Evolutionary conservation across 2,113 vertebrate species (phyloP).

Genomic region (Channa argus): DNA sequence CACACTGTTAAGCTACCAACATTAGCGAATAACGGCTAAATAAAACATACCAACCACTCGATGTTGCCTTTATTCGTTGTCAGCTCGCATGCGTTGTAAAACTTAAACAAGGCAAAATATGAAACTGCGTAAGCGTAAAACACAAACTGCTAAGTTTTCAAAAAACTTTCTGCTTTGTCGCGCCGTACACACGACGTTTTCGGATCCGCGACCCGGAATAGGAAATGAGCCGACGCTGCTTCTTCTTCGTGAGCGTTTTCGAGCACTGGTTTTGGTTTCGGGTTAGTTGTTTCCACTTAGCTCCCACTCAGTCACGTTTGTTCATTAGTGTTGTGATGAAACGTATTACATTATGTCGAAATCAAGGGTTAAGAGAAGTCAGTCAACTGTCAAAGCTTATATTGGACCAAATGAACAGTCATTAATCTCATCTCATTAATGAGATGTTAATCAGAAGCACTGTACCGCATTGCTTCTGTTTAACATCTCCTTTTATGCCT

Average conservation of each 20-base stretch:
- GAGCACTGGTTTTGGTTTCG: background rate
- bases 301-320: no score
- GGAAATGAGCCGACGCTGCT: conserved; percentile 39
- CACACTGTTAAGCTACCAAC: conserved; percentile 39
- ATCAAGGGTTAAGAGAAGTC: no score
- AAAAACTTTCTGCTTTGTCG: conserved; percentile 58
- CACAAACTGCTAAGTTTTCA: background rate
- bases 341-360: no score
- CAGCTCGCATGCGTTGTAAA: background rate
- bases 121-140: background rate
- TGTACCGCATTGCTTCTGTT: no score
- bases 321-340: no score
- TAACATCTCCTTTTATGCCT: no score
- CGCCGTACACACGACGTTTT: conserved; percentile 78
- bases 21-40: background rate
- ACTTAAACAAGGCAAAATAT: background rate
- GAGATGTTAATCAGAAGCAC: no score
- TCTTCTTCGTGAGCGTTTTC: conserved; percentile 29
- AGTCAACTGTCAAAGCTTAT: no score
- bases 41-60: conserved; percentile 26
- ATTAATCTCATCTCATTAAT: no score
- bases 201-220: conserved; percentile 65
- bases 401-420: no score
- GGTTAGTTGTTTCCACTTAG: conserved; percentile 22
- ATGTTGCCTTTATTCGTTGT: background rate